Evolutionary conservation across 2,888 invertebrate genomes (phyloP).

Genomic region (Amiota communis): DNA sequence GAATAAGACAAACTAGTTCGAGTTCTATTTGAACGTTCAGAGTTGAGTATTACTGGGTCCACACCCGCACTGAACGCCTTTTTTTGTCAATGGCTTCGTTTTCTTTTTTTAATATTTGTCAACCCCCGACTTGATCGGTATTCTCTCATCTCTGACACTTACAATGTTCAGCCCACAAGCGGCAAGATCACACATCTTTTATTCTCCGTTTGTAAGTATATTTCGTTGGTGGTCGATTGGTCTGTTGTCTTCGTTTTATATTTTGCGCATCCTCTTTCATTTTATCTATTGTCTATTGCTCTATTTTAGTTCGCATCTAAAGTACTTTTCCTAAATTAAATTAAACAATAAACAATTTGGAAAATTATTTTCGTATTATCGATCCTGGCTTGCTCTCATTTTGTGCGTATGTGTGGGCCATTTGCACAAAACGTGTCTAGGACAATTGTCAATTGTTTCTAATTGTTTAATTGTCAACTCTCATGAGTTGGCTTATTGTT

Average conservation of each 20-base stretch:
- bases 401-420: slow-evolving; percentile 2
- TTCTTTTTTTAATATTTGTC: slow-evolving; percentile 45
- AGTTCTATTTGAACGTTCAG: not conserved
- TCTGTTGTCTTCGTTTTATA: slow-evolving; percentile 39
- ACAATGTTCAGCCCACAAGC: slow-evolving; percentile 48
- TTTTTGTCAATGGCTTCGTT: slow-evolving; percentile 55
- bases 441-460: slow-evolving; percentile 59
- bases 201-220: slow-evolving; percentile 23
- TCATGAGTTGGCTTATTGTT: slow-evolving; percentile 42
- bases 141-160: slow-evolving; percentile 52
- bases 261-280: slow-evolving; percentile 52
- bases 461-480: slow-evolving; percentile 68
- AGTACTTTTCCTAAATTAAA: slow-evolving; percentile 33
- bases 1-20: slow-evolving; percentile 10
- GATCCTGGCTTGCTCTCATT: slow-evolving; percentile 41
- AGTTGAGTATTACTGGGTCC: slow-evolving; percentile 4
- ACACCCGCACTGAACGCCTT: slow-evolving; percentile 24
- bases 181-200: slow-evolving; percentile 44
- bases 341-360: slow-evolving; percentile 44
- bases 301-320: slow-evolving; percentile 48
- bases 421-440: slow-evolving; percentile 51
- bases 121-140: slow-evolving; percentile 43
- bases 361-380: slow-evolving; percentile 70
- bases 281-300: slow-evolving; percentile 59
- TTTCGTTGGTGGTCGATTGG: slow-evolving; percentile 54